Conservation (phyloP, 2,888 invertebrate species). For the Phaonia tiefii region DNA sequence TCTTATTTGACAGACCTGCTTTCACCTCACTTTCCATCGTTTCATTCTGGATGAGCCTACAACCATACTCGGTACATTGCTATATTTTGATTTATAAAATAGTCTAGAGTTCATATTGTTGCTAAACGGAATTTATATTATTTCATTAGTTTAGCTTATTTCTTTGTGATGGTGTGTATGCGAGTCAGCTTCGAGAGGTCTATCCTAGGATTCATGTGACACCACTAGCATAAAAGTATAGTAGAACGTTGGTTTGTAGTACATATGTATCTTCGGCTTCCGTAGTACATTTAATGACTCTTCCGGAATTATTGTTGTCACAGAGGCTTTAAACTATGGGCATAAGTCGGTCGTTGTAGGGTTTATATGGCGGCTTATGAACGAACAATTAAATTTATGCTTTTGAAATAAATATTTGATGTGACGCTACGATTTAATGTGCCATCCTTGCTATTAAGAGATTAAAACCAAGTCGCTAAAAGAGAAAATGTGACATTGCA, state of each 20-base stretch:
- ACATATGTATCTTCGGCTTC: background rate
- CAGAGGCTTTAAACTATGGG: conserved; percentile 15
- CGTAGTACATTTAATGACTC: conserved; percentile 24
- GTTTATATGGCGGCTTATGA: conserved; percentile 11
- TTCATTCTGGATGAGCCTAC: too few relatives aligned
- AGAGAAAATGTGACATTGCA: background rate
- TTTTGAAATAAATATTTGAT: conserved; percentile 35
- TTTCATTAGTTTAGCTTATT: conserved; percentile 30
- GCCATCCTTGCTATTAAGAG: conserved; percentile 32
- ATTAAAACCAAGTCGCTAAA: conserved; percentile 4
- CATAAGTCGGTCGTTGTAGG: conserved; percentile 10
- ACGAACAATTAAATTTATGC: conserved; percentile 29
- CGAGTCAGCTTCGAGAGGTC: background rate
- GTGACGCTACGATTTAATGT: conserved; percentile 4
- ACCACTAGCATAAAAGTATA: too few relatives aligned
- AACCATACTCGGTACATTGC: too few relatives aligned
- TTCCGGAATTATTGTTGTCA: conserved; percentile 1
- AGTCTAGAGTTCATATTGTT: conserved; percentile 35
- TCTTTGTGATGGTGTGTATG: background rate
- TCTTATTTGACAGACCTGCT: too few relatives aligned
- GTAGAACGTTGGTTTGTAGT: too few relatives aligned
- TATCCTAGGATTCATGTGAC: too few relatives aligned
- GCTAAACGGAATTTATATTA: conserved; percentile 37
- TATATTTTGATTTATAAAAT: conserved; percentile 31
- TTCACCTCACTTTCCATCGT: too few relatives aligned